Base-by-base conservation (phyloP, 2,888 invertebrate species). In the Cheilosia grossa region DNA sequence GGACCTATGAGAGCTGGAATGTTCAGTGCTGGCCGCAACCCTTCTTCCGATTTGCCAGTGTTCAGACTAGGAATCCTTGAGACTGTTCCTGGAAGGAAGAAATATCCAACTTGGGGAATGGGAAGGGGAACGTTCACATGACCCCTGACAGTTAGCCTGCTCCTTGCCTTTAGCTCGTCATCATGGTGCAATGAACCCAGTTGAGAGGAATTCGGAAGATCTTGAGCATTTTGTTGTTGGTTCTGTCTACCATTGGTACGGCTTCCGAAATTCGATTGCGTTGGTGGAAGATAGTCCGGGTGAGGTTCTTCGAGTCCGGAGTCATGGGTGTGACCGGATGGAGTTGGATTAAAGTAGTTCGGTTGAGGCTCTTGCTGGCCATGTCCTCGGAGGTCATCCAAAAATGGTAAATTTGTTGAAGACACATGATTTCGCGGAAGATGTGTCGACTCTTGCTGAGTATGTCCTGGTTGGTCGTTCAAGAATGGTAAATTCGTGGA, bases 71-170 rank as follows among this genome's bases (percentile, higher is more conserved):
- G 64, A 30, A 70, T 17, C 4, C 17, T 19, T 15, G 69, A 54
- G 2, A 66, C 54, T 0, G 74, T 64, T 19, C 64, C 83, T 2
- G 83, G 83, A 13, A 85, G 17, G 7, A 85, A 75, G 42, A 49
- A 85, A 44, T 85, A 85, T 9, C 85, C 85, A 7, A 67, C 44
- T 51, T 81, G 81, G 17, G 85, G 85, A 9, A 85, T 72, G 10
- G 85, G 85, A 0, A 85, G 67, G 0, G 81, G 81, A 0, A 85
- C 56, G 27, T 85, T 67, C 0, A 85, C 15, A 47, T 81, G 81
- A 15, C 61, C 72, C 9, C 10, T 27, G 10, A 42, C 69, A 9
- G 37, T 19, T 2, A 42, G 15, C n/a, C n/a, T n/a, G n/a, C n/a
- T n/a, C n/a, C n/a, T n/a, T n/a, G n/a, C n/a, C n/a, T n/a, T n/a